These are phyloP conservation scores for Girardia tigrina DNA, from an alignment of 2,888 invertebrate genomes.

Conservation along the genomic window DNA sequence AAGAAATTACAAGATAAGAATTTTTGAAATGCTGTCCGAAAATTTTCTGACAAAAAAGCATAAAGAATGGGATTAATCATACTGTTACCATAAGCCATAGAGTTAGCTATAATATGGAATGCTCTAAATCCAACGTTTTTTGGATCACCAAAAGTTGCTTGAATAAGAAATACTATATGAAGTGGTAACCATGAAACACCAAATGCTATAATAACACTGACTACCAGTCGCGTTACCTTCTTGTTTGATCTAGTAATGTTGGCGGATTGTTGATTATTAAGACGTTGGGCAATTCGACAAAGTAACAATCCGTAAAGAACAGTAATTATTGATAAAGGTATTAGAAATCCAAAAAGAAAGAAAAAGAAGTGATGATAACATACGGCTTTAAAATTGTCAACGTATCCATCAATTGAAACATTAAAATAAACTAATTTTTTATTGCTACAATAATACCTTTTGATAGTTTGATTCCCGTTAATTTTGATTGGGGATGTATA, in stretches of 20 bases:
- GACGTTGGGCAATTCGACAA: constrained; percentile 61
- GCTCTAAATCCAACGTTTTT: constrained; percentile 50
- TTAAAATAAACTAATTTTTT: constrained; percentile 55
- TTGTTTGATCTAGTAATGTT: constrained; percentile 70
- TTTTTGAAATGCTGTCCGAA: constrained; percentile 68
- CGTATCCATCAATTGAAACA: not conserved
- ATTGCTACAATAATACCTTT: constrained; percentile 28
- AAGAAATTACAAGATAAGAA: not conserved
- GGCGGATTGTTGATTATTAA: constrained; percentile 57
- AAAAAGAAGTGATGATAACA: constrained; percentile 25
- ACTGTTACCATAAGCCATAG: constrained; percentile 71
- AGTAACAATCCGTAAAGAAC: constrained; percentile 77
- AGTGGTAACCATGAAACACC: constrained; percentile 86
- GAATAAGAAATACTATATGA: constrained; percentile 59
- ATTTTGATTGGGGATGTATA: not conserved
- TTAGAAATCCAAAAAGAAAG: constrained; percentile 46
- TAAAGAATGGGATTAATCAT: constrained; percentile 86
- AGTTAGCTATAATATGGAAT: constrained; percentile 46
- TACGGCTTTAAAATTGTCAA: not conserved
- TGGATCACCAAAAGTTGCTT: constrained; percentile 59
- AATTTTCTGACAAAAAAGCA: constrained; percentile 81
- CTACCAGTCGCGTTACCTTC: constrained; percentile 77
- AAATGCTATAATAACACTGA: constrained; percentile 76
- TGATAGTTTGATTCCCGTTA: not conserved
- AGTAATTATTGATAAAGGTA: constrained; percentile 71